Percentiles rank a stretch among this genome's conserved stretches.
Conservation (phyloP, 2,797 vertebrate genomes). For the Notolepis coatsorum region DNA sequence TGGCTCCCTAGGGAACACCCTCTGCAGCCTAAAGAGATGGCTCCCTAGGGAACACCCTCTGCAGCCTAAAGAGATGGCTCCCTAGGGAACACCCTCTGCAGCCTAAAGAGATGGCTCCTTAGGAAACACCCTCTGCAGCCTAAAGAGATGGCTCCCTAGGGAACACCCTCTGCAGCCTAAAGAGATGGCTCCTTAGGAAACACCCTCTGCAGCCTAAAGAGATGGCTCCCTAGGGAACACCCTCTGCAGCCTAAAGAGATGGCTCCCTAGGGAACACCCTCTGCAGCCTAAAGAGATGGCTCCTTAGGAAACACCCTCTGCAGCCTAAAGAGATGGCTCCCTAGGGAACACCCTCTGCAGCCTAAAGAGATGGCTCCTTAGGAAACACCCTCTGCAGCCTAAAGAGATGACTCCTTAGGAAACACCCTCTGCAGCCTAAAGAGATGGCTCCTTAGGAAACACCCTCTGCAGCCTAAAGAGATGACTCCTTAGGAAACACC, state of each 20-base stretch:
- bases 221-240: slow-evolving; percentile 47
- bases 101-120: slow-evolving; percentile 39
- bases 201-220: slow-evolving; percentile 45
- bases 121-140: slow-evolving; percentile 48
- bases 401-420: slow-evolving; percentile 42
- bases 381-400: slow-evolving; percentile 50
- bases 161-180: slow-evolving; percentile 49
- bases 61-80: slow-evolving; percentile 35
- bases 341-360: slow-evolving; percentile 45
- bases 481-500: slow-evolving; percentile 48
- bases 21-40: slow-evolving; percentile 31
- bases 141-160: slow-evolving; percentile 39
- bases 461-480: slow-evolving; percentile 42
- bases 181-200: slow-evolving; percentile 41
- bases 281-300: slow-evolving; percentile 34
- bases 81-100: slow-evolving; percentile 45
- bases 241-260: slow-evolving; percentile 32
- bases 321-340: slow-evolving; percentile 37
- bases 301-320: slow-evolving; percentile 49
- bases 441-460: slow-evolving; percentile 43
- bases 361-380: slow-evolving; percentile 37
- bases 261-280: slow-evolving; percentile 49
- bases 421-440: slow-evolving; percentile 46
- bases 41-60: slow-evolving; percentile 51
- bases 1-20: slow-evolving; percentile 48